A percentile compares a stretch with the other conserved stretches of the same genome.
phyloP scores from a whole-genome alignment of 2,113 vertebrate genomes.

The Oryzias javanicus region DNA sequence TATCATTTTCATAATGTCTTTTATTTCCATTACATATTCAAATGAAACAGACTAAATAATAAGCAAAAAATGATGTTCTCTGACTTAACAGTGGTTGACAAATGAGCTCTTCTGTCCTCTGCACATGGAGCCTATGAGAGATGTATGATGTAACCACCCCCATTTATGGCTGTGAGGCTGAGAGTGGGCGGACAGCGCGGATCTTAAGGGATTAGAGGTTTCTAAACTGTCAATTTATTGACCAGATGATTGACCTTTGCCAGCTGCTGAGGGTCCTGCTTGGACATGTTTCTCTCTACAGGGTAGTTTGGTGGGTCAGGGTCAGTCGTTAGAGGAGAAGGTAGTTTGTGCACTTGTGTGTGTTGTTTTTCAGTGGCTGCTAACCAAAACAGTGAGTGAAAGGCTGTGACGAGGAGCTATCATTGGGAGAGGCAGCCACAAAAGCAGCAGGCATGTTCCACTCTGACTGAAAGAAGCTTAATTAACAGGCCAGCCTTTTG shows the following conservation, averaged over 20 bases:
- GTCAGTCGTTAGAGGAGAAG: constrained; percentile 18
- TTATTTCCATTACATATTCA: no score
- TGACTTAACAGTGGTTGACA: background rate
- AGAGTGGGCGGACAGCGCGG: constrained; percentile 40
- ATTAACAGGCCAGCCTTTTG: constrained; percentile 39
- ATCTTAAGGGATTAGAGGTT: constrained; percentile 61
- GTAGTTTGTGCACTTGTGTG: constrained; percentile 12
- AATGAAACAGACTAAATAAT: no score
- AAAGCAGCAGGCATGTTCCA: constrained; percentile 35
- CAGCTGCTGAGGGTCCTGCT: constrained; percentile 39
- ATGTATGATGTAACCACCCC: constrained; percentile 48
- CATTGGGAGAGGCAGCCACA: constrained; percentile 31
- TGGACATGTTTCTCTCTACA: constrained; percentile 9
- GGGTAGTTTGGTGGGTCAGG: constrained; percentile 23
- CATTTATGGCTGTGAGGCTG: constrained; percentile 57
- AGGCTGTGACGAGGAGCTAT: constrained; percentile 38
- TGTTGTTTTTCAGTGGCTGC: constrained; percentile 10
- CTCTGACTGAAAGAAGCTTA: constrained; percentile 25
- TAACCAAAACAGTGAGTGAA: constrained; percentile 44
- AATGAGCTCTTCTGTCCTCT: background rate
- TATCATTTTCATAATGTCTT: no score
- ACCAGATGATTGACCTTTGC: constrained; percentile 59
- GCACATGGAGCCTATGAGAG: constrained; percentile 33
- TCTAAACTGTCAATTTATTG: constrained; percentile 64
- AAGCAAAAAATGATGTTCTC: no score